Evolutionary conservation across 2,113 vertebrate species (phyloP).

Genomic region (Nibea coibor): DNA sequence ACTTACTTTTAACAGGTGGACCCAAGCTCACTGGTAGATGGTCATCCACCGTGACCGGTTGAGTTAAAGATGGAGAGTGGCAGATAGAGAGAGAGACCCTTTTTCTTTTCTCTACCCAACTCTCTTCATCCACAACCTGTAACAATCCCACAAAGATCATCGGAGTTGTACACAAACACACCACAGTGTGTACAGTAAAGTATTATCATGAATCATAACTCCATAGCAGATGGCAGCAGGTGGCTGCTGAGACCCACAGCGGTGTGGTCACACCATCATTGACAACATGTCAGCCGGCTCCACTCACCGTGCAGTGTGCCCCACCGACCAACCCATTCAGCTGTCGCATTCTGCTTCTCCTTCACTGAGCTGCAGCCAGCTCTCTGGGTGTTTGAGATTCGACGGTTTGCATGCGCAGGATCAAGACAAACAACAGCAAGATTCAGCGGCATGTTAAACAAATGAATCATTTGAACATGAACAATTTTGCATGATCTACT

Average conservation of each 20-base stretch:
- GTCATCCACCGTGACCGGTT: too few species aligned
- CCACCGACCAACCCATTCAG: constrained; percentile 9
- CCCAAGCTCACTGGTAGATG: too few species aligned
- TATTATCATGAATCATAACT: constrained; percentile 39
- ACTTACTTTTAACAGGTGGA: too few species aligned
- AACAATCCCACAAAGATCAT: background rate
- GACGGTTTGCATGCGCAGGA: background rate
- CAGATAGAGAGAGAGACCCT: too few species aligned
- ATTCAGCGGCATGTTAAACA: too few species aligned
- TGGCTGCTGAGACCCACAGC: constrained; percentile 13
- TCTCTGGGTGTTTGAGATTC: background rate
- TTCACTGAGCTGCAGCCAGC: constrained; percentile 16
- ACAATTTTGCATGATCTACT: too few species aligned
- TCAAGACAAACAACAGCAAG: background rate
- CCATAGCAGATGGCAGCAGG: constrained; percentile 52
- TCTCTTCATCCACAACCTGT: constrained; percentile 11
- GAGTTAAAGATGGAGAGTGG: too few species aligned
- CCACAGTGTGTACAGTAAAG: background rate
- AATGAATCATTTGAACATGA: too few species aligned
- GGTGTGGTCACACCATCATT: constrained; percentile 7
- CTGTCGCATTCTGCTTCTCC: constrained; percentile 15
- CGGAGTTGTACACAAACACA: constrained; percentile 8
- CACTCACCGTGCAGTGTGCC: background rate
- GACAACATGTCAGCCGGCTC: constrained; percentile 4
- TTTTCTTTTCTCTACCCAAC: background rate